These are phyloP conservation scores for Aporrectodea caliginosa DNA, from an alignment of 1,140 invertebrate genomes.

Conservation along the genomic window DNA sequence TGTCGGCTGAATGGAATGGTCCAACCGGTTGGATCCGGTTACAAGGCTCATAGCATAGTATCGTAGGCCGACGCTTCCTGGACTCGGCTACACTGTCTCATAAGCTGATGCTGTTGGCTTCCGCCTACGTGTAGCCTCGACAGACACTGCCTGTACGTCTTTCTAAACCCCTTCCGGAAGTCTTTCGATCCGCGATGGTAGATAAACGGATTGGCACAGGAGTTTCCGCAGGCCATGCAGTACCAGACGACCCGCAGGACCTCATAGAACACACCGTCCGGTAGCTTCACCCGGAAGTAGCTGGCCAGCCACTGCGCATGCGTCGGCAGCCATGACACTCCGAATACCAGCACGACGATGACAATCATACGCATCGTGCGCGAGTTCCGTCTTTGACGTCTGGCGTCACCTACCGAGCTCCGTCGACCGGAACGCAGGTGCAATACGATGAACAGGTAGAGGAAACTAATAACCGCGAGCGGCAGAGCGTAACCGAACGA, in stretches of 20 bases:
- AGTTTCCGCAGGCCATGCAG: conserved; percentile 35
- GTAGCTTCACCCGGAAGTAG: neutral
- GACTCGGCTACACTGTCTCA: too few relatives aligned
- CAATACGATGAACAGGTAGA: neutral
- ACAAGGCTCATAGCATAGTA: too few relatives aligned
- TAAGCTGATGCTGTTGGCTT: neutral
- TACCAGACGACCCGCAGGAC: conserved; percentile 30
- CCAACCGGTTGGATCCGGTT: too few relatives aligned
- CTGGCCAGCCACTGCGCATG: neutral
- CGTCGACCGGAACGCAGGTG: neutral
- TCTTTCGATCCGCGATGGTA: conserved; percentile 34
- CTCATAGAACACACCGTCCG: conserved; percentile 6
- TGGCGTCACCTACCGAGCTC: neutral
- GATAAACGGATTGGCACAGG: conserved; percentile 36
- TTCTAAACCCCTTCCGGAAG: conserved; percentile 30
- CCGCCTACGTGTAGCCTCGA: neutral
- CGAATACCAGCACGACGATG: neutral
- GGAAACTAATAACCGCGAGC: neutral
- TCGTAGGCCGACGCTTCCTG: too few relatives aligned
- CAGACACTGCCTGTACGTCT: neutral
- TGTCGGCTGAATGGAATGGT: too few relatives aligned
- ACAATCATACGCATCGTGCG: neutral
- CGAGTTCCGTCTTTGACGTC: neutral
- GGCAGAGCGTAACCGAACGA: conserved; percentile 7
- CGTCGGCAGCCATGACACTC: neutral